Base-by-base conservation (phyloP, 2,113 vertebrate species). In the Antigone vipio region DNA sequence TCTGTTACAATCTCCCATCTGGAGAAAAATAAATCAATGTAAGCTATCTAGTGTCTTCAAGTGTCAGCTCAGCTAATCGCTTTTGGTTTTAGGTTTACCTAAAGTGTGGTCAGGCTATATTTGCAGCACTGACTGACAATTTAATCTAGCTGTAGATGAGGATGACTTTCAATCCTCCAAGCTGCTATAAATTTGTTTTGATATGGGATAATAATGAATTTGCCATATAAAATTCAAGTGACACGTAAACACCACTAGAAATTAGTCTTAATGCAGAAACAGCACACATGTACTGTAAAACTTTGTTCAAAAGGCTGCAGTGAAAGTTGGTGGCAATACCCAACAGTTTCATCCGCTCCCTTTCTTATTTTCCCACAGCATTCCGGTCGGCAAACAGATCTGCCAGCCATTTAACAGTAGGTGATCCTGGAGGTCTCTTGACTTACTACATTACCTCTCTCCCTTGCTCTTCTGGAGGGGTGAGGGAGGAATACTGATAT, bases 161-260 rank as follows among this genome's bases (percentile, higher is more conserved):
- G 77, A 91, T 34, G 47, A 44, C 44, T 94, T 89, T 47, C 75
- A 76, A 23, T 45, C 50, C 66, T 80, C 76, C 77, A 40, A 88
- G 75, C 78, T 84, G 81, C 88, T 89, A 60, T 19, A 75, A 91
- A 87, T 85, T 73, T 63, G 35, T 58, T 89, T 82, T 83, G 78
- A 67, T 79, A 73, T 6, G 52, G 71, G 80, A 29, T n/a, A 80
- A 83, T 69, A 81, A 80, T 53, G 63, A 68, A 71, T 63, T 90
- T 74, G 59, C 45, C 56, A 18, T 22, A 52, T 34, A 38, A 85
- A 82, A 94, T 53, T n/a, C 47, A 71, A 88, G 45, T 53, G 78
- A 75, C 55, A 66, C 67, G 26, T 68, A 66, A 44, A 19, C 59
- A 76, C 27, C 24, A 40, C 35, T 13, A 47, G 74, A 74, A 92